Evolutionary conservation across 1,140 invertebrate genomes (phyloP).

Genomic region (Tetranychus cinnabarinus): DNA sequence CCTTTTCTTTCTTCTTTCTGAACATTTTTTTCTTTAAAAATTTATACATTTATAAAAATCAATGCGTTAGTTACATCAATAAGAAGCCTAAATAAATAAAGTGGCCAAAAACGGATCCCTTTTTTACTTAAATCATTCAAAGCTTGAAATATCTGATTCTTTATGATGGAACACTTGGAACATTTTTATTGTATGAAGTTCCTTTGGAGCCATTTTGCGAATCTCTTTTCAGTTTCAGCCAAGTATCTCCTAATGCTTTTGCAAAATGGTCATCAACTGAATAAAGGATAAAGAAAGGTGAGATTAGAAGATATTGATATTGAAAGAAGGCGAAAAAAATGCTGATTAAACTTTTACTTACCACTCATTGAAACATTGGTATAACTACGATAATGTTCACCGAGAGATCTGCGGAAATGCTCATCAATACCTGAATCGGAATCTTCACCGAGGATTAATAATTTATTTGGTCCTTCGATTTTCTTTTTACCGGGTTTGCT

Average conservation of each 20-base stretch:
- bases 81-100: too few species aligned
- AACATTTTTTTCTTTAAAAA: too few species aligned
- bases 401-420: conserved; percentile 83
- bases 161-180: too few species aligned
- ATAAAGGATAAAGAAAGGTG: conserved; percentile 14
- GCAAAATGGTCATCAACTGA: conserved; percentile 82
- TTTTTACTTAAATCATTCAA: too few species aligned
- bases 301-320: background rate
- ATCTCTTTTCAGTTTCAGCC: conserved; percentile 18
- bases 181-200: background rate
- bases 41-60: too few species aligned
- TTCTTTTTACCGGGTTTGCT: too few species aligned
- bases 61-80: too few species aligned
- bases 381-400: conserved; percentile 47
- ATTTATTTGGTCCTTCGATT: too few species aligned
- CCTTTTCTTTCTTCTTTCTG: background rate
- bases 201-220: background rate
- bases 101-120: too few species aligned
- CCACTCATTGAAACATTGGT: background rate
- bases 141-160: too few species aligned
- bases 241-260: conserved; percentile 79
- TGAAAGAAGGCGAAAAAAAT: too few species aligned
- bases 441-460: background rate
- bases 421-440: conserved; percentile 46
- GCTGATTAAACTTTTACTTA: background rate